Percentiles rank a stretch among this genome's conserved stretches.
These are phyloP conservation scores for Lucifuga dentata DNA, from an alignment of 2,113 vertebrate species.

Conservation along the genomic window DNA sequence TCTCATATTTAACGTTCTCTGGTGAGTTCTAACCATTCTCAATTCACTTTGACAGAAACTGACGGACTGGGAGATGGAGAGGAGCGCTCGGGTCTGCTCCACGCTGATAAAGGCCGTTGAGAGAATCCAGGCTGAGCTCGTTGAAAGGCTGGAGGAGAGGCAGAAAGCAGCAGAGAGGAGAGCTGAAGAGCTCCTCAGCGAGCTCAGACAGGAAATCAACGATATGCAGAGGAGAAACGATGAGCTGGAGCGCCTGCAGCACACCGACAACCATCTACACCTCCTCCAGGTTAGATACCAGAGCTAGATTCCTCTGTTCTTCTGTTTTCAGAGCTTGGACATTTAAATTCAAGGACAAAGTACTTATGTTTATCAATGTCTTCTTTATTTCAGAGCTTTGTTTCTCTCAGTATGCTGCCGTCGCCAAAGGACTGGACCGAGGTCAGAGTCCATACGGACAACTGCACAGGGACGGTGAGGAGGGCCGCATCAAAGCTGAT, in stretches of 20 bases:
- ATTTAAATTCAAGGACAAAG: background rate
- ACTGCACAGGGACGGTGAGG: conserved; percentile 33
- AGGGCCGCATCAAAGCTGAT: conserved; percentile 38
- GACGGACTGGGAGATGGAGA: conserved; percentile 46
- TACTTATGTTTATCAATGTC: background rate
- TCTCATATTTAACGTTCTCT: too few relatives aligned
- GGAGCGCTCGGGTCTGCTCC: conserved; percentile 32
- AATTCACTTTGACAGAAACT: conserved; percentile 15
- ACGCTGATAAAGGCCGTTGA: conserved; percentile 32
- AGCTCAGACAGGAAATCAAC: conserved; percentile 59
- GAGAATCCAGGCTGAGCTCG: conserved; percentile 30
- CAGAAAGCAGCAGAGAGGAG: conserved; percentile 38
- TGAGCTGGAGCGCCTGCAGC: conserved; percentile 61
- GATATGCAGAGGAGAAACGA: conserved; percentile 47
- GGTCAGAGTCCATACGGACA: conserved; percentile 15
- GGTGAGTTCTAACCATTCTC: background rate
- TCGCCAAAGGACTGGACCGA: conserved; percentile 58
- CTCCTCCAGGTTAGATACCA: conserved; percentile 61
- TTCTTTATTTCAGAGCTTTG: conserved; percentile 42
- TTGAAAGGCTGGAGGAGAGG: conserved; percentile 41
- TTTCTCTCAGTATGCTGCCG: conserved; percentile 1
- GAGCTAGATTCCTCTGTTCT: too few relatives aligned
- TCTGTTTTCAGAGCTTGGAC: too few relatives aligned
- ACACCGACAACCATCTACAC: conserved; percentile 47
- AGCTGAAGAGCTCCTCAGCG: conserved; percentile 30